Conservation (phyloP, 1,140 invertebrate genomes). For the Helicoverpa zea region DNA sequence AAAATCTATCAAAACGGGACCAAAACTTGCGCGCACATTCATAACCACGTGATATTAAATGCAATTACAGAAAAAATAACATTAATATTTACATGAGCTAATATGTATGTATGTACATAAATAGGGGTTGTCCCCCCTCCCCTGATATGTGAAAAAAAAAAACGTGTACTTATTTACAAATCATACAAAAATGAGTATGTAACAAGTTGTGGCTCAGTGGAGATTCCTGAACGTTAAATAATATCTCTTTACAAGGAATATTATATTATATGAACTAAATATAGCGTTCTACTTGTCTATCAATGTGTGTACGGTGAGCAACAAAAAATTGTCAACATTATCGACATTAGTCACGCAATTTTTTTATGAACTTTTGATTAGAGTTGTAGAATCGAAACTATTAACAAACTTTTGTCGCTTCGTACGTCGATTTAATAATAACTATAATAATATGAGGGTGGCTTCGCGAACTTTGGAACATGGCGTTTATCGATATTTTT, state of each 20-base stretch:
- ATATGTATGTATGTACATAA: conserved; percentile 39
- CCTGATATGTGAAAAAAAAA: conserved; percentile 72
- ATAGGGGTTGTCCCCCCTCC: conserved; percentile 40
- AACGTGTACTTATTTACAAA: conserved; percentile 70
- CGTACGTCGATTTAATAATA: conserved; percentile 15
- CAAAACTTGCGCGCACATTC: conserved; percentile 11
- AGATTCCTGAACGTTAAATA: conserved; percentile 59
- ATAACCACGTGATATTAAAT: conserved; percentile 42
- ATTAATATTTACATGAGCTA: conserved; percentile 43
- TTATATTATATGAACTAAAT: conserved; percentile 41
- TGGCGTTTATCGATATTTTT: background rate
- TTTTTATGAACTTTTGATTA: no score
- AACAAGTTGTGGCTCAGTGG: conserved; percentile 58
- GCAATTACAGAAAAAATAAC: conserved; percentile 37
- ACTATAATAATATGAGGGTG: background rate
- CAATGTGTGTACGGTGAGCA: background rate
- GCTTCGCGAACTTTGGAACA: background rate
- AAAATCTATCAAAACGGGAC: background rate
- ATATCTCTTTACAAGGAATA: conserved; percentile 51
- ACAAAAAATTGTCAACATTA: no score
- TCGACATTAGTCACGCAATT: no score
- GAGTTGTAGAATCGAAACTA: no score
- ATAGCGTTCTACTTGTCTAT: conserved; percentile 37
- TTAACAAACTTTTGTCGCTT: no score
- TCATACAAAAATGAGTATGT: conserved; percentile 67